Evolutionary conservation across 1,140 invertebrate genomes (phyloP), one percentile per base, ranked within the genome.

Genomic region (Sitobion miscanthi): DNA sequence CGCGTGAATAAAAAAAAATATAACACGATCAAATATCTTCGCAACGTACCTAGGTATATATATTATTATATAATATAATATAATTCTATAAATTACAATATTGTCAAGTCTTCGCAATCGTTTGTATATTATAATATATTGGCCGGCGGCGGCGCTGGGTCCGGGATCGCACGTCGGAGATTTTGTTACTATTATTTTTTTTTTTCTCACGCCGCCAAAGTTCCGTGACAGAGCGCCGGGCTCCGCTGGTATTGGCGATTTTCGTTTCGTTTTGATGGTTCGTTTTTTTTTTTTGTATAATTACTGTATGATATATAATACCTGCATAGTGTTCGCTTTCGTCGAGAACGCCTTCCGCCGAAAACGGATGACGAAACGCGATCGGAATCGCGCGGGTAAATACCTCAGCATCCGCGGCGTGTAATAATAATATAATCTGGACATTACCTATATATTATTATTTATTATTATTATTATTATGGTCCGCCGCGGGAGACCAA

Each of bases 151-250:
- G 38, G 35, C 82, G 38, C 8, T 23, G 35, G 23, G 21, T 54
- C 21, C 52, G 52, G 52, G 52, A 85, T 23, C 20, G 83, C 38
- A 42, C 21, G 83, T 38, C 82, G 8, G 38, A 0, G 82, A 21
- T 83, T 83, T 8, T 83, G 42, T 45, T 35, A n/a, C 14, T n/a
- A 77, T 77, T 77, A 25, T 42, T 23, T 85, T 85, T 82, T 35
- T 83, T 85, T 2, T 87, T 87, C 86, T 87, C 86, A 87, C 86
- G 86, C 86, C 30, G 47, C 47, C 86, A 20, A 49, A n/a, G 25
- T 87, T 49, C 86, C 86, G 86, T 87, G 86, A 87, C 86, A 30
- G n/a, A 87, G 14, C 86, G 14, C 17, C 86, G 45, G 52, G 52
- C 52, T 47, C 45, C 62, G n/a, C 57, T 25, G 62, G 85, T n/a